A percentile compares a stretch with the other conserved stretches of the same genome.
These are phyloP conservation scores for Pogonognathellus flavescens DNA, from an alignment of 1,140 invertebrate species.

Conservation along the genomic window DNA sequence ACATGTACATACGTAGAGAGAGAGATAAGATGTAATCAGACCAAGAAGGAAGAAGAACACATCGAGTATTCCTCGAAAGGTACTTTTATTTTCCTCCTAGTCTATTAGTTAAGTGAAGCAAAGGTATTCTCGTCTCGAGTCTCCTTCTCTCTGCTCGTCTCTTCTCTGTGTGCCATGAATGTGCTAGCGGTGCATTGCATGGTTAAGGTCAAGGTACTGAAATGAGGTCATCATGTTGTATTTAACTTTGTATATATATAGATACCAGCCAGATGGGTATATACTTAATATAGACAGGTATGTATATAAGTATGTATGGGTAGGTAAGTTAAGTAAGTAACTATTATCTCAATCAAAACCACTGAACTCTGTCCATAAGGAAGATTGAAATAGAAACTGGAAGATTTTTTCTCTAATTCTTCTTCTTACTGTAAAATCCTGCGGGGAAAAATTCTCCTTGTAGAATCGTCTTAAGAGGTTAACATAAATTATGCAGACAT, in stretches of 20 bases:
- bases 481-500: too few relatives aligned
- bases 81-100: constrained; percentile 49
- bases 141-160: too few relatives aligned
- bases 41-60: not conserved
- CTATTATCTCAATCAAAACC: constrained; percentile 47
- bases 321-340: constrained; percentile 17
- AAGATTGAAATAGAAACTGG: constrained; percentile 49
- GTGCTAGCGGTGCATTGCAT: constrained; percentile 42
- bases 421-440: not conserved
- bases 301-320: too few relatives aligned
- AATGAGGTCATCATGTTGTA: constrained; percentile 24
- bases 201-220: constrained; percentile 47
- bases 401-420: constrained; percentile 4
- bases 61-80: not conserved
- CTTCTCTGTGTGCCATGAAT: constrained; percentile 1
- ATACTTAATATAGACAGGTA: not conserved
- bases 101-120: constrained; percentile 38
- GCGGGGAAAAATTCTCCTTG: not conserved
- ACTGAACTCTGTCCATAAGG: constrained; percentile 44
- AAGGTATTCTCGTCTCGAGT: not conserved
- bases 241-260: too few relatives aligned
- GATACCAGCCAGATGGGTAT: too few relatives aligned
- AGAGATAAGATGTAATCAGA: not conserved
- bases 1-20: not conserved
- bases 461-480: too few relatives aligned